These are phyloP conservation scores for Sander lucioperca DNA, from an alignment of 2,113 vertebrate genomes.

Conservation along the genomic window DNA sequence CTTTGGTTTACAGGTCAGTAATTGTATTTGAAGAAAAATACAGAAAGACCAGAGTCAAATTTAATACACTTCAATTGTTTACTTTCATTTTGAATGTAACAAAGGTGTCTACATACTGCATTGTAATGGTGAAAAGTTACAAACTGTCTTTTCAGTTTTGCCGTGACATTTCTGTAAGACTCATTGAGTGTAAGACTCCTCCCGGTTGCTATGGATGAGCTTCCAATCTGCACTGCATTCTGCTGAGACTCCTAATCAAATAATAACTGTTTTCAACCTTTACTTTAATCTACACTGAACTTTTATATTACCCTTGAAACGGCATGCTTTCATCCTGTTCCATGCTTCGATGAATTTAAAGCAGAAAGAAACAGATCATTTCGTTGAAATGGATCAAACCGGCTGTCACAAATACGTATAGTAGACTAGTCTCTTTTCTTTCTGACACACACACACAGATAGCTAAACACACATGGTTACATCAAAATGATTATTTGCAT, in stretches of 20 bases:
- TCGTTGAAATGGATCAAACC: constrained; percentile 5
- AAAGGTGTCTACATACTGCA: neutral
- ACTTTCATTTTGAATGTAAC: constrained; percentile 44
- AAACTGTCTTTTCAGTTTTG: neutral
- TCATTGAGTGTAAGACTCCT: neutral
- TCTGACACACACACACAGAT: constrained; percentile 1
- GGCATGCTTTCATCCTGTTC: constrained; percentile 1
- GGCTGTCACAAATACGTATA: neutral
- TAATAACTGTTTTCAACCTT: neutral
- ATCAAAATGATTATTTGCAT: constrained; percentile 46
- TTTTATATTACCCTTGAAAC: neutral
- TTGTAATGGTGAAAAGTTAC: constrained; percentile 15
- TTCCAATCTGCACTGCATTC: constrained; percentile 3
- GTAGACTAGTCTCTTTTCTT: neutral
- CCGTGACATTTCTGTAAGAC: neutral
- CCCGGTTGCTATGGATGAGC: neutral
- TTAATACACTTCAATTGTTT: constrained; percentile 35
- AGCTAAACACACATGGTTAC: constrained; percentile 20
- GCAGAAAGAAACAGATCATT: constrained; percentile 2
- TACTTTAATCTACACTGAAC: constrained; percentile 1
- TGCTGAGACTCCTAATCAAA: constrained; percentile 8
- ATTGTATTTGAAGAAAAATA: constrained; percentile 16
- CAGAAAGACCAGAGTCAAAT: neutral
- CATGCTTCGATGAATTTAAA: neutral
- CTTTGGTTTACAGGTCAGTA: constrained; percentile 2